A percentile compares a stretch with the other conserved stretches of the same genome.
Evolutionary conservation across 1,140 invertebrate species (phyloP).

Genomic region (Phymorhynchus buccinoides): DNA sequence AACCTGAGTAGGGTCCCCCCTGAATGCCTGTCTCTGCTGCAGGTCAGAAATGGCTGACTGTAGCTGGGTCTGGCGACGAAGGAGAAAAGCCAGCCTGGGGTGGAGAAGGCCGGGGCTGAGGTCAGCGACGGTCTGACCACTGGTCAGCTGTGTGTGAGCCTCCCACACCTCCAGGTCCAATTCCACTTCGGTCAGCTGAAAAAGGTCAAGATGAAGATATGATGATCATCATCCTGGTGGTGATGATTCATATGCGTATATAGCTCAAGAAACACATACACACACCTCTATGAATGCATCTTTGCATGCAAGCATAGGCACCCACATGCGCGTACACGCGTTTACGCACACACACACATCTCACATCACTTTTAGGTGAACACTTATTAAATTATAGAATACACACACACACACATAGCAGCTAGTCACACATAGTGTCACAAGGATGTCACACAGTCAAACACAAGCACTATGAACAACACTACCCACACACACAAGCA

Average conservation of each 20-base stretch:
- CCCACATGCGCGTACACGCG: too few species aligned
- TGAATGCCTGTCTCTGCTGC: constrained; percentile 14
- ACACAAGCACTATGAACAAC: background rate
- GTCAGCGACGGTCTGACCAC: constrained; percentile 45
- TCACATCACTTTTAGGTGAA: too few species aligned
- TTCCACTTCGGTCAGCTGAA: constrained; percentile 52
- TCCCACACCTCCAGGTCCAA: constrained; percentile 53
- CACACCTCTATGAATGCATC: too few species aligned
- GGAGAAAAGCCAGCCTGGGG: constrained; percentile 37
- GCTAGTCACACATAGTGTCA: too few species aligned
- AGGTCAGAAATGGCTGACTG: constrained; percentile 12
- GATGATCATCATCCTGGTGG: too few species aligned
- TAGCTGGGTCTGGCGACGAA: background rate
- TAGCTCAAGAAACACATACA: too few species aligned
- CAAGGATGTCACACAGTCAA: too few species aligned
- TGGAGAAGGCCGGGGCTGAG: constrained; percentile 24
- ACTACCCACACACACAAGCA: background rate
- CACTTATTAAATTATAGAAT: too few species aligned
- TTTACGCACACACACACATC: background rate
- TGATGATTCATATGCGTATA: too few species aligned
- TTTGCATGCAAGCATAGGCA: background rate
- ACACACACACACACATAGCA: background rate
- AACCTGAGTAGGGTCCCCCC: background rate
- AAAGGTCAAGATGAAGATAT: too few species aligned
- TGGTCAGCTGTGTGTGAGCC: constrained; percentile 48